phyloP scores from a whole-genome alignment of 1,140 invertebrate species.

The Papilio dardanus region DNA sequence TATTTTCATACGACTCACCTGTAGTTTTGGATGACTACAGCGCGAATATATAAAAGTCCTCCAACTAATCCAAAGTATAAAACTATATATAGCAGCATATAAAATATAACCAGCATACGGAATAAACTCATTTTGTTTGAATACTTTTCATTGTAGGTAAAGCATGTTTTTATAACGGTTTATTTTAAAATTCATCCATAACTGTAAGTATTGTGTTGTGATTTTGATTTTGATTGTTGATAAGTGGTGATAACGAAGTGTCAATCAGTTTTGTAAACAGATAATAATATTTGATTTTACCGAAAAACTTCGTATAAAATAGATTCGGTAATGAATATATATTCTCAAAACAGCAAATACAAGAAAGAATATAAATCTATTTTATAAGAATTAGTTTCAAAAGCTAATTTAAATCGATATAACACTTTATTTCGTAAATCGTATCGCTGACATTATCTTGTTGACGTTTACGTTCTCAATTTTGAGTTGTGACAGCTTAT shows the following conservation, averaged over 20 bases:
- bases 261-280: background rate
- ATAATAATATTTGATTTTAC: background rate
- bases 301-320: background rate
- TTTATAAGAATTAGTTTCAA: background rate
- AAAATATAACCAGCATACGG: slow-evolving; percentile 57
- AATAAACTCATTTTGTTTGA: slow-evolving; percentile 56
- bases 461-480: slow-evolving; percentile 30
- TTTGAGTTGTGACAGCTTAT: background rate
- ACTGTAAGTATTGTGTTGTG: background rate
- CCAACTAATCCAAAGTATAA: slow-evolving; percentile 64
- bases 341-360: background rate
- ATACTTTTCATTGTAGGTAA: background rate
- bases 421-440: background rate
- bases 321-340: background rate
- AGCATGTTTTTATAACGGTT: background rate
- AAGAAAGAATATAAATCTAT: background rate
- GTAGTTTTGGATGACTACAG: slow-evolving; percentile 47
- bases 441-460: background rate
- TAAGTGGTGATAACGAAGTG: slow-evolving; percentile 7
- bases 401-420: background rate
- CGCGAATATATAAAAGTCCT: slow-evolving; percentile 60
- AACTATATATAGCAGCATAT: slow-evolving; percentile 61
- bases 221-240: slow-evolving; percentile 28
- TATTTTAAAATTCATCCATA: slow-evolving; percentile 33
- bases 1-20: slow-evolving; percentile 47